phyloP scores from a whole-genome alignment of 2,113 vertebrate genomes.

The Otus sunia region DNA sequence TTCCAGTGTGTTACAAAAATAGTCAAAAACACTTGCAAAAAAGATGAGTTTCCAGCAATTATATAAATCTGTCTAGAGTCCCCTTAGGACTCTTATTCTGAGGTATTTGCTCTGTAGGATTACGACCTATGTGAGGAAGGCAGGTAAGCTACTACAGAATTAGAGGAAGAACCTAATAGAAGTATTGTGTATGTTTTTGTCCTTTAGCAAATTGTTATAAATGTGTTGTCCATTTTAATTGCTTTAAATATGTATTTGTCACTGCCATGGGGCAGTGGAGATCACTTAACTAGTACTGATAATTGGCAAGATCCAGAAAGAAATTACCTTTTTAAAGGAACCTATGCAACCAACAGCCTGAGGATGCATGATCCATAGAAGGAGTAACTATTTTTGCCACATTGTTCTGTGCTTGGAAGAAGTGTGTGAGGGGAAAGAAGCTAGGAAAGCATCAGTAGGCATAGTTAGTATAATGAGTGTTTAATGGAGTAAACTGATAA shows the following conservation, averaged over 20 bases:
- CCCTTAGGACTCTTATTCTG: background rate
- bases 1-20: background rate
- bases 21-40: background rate
- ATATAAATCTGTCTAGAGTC: background rate
- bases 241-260: background rate
- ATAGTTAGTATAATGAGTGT: background rate
- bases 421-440: background rate
- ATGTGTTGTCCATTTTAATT: background rate
- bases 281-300: background rate
- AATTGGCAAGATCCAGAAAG: background rate
- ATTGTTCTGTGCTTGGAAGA: background rate
- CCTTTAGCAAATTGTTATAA: background rate
- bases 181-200: background rate
- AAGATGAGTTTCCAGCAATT: background rate
- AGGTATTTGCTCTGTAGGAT: background rate
- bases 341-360: background rate
- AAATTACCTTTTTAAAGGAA: background rate
- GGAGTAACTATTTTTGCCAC: background rate
- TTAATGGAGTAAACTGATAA: background rate
- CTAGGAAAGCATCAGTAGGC: background rate
- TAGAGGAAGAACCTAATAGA: background rate
- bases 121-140: background rate
- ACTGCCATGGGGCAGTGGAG: background rate
- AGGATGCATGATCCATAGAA: background rate
- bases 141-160: background rate